phyloP scores from a whole-genome alignment of 1,140 invertebrate genomes.

The Eriosoma lanigerum region DNA sequence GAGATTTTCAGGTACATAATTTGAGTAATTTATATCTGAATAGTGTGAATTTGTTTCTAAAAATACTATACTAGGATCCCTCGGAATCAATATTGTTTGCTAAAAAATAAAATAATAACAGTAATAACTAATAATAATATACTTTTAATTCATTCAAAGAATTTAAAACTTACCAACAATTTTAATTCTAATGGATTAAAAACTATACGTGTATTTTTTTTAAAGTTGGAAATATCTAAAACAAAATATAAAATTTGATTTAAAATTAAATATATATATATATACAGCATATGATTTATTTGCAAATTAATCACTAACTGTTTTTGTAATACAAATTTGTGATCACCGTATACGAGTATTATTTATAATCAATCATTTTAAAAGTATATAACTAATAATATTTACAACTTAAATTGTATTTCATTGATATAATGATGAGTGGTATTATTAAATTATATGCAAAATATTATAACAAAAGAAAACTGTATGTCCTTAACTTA shows the following conservation, averaged over 20 bases:
- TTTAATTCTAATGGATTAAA: slow-evolving; percentile 7
- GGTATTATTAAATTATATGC: too few species aligned
- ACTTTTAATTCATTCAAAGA: not conserved
- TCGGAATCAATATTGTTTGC: slow-evolving; percentile 13
- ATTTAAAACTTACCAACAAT: not conserved
- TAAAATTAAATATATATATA: too few species aligned
- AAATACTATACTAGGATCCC: not conserved
- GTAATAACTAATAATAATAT: not conserved
- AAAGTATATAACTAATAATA: too few species aligned
- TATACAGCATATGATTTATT: too few species aligned
- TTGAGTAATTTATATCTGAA: not conserved
- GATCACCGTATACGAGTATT: too few species aligned
- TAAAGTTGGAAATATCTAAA: not conserved
- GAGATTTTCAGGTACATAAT: not conserved
- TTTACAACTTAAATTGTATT: too few species aligned
- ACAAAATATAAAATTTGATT: not conserved
- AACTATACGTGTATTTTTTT: not conserved
- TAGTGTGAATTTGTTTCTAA: not conserved
- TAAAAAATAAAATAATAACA: not conserved
- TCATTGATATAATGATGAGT: too few species aligned
- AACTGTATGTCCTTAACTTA: too few species aligned
- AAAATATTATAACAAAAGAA: too few species aligned
- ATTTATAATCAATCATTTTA: too few species aligned
- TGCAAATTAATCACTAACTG: too few species aligned
- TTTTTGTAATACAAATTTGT: too few species aligned